A percentile compares a stretch with the other conserved stretches of the same genome.
These are phyloP conservation scores for Onthophagus sagittarius DNA, from an alignment of 2,888 invertebrate species.

Conservation along the genomic window DNA sequence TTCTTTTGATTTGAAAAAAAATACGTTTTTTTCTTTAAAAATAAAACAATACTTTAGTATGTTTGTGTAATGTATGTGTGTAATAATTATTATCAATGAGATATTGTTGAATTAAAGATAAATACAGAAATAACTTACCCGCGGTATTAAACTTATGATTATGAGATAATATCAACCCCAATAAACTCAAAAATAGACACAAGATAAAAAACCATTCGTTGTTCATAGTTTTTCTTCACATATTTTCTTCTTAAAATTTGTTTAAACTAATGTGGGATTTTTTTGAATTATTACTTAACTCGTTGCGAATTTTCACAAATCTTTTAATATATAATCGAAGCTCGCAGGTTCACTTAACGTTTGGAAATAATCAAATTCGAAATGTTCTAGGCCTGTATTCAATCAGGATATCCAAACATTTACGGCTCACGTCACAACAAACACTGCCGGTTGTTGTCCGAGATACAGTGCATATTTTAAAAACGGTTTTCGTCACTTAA, in stretches of 20 bases:
- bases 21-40: background rate
- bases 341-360: background rate
- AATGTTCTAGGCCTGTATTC: constrained; percentile 42
- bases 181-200: background rate
- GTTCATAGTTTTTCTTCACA: background rate
- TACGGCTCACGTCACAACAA: constrained; percentile 46
- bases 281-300: too few relatives aligned
- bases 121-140: background rate
- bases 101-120: too few relatives aligned
- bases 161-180: background rate
- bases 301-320: background rate
- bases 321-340: background rate
- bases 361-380: constrained; percentile 39
- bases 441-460: constrained; percentile 35
- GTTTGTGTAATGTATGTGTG: too few relatives aligned
- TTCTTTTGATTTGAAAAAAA: background rate
- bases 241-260: background rate
- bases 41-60: background rate
- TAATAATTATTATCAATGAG: too few relatives aligned
- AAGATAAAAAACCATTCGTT: background rate
- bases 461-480: constrained; percentile 36
- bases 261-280: too few relatives aligned
- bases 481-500: background rate
- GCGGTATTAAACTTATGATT: background rate
- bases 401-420: constrained; percentile 47